Percentiles rank a stretch among this genome's conserved stretches.
Evolutionary conservation across 2,113 vertebrate species (phyloP).

Genomic region (Dunckerocampus dactyliophorus): DNA sequence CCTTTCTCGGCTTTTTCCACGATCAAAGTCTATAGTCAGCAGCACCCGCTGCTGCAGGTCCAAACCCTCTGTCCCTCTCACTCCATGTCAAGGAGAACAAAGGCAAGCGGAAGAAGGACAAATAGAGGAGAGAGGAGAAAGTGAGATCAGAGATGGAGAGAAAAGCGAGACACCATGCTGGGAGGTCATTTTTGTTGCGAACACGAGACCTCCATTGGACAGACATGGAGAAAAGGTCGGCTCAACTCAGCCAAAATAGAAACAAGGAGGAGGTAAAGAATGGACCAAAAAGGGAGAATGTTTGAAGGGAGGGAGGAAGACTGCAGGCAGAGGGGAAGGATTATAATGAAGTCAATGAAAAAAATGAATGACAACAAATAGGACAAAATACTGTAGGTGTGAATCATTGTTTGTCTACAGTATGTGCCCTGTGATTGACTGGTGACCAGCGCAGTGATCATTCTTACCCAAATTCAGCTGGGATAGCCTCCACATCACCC

Average conservation of each 20-base stretch:
- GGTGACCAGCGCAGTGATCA: too few relatives aligned
- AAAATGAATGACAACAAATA: background rate
- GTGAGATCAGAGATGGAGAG: constrained; percentile 30
- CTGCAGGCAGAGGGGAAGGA: constrained; percentile 1
- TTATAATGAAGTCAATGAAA: constrained; percentile 15
- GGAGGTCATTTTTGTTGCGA: constrained; percentile 62
- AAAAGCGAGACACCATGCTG: constrained; percentile 39
- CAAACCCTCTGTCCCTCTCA: constrained; percentile 54
- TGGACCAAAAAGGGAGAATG: constrained; percentile 46
- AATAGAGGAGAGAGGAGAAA: constrained; percentile 45
- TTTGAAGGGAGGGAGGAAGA: constrained; percentile 15
- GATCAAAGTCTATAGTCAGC: constrained; percentile 66
- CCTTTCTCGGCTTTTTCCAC: constrained; percentile 52
- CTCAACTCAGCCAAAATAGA: constrained; percentile 42
- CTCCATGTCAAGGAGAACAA: constrained; percentile 60
- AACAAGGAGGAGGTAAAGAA: constrained; percentile 20
- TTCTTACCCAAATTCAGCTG: too few relatives aligned
- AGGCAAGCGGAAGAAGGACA: constrained; percentile 52
- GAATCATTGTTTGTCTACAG: too few relatives aligned
- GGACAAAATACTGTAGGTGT: background rate
- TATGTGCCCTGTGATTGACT: too few relatives aligned
- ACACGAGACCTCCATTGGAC: constrained; percentile 47
- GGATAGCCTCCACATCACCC: too few relatives aligned
- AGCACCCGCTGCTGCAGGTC: constrained; percentile 53
- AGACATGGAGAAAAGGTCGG: constrained; percentile 43